A percentile compares a stretch with the other conserved stretches of the same genome.
Conservation (phyloP, 2,888 invertebrate species). For the Palloptera scutellata region DNA sequence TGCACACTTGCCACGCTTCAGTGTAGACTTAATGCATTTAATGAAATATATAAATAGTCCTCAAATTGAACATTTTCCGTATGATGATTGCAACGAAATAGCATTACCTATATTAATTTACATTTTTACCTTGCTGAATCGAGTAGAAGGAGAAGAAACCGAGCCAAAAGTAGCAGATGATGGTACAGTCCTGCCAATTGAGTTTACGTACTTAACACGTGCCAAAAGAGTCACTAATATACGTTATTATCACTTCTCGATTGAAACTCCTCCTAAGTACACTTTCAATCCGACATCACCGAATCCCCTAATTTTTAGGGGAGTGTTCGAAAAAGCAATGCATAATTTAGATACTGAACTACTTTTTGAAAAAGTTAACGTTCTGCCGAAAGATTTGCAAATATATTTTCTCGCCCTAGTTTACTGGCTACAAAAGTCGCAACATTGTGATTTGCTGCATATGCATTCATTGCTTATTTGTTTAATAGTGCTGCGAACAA, state of each 20-base stretch:
- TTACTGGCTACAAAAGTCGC: conserved; percentile 59
- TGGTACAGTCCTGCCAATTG: conserved; percentile 40
- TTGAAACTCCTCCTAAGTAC: conserved; percentile 40
- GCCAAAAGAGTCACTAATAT: conserved; percentile 57
- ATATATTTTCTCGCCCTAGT: conserved; percentile 58
- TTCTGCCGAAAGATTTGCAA: conserved; percentile 52
- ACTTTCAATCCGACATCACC: conserved; percentile 48
- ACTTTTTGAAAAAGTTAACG: conserved; percentile 49
- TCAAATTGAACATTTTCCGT: conserved; percentile 75
- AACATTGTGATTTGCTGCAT: conserved; percentile 54
- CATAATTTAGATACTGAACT: conserved; percentile 41
- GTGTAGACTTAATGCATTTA: conserved; percentile 75
- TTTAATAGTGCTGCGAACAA: conserved; percentile 53
- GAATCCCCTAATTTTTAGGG: conserved; percentile 49
- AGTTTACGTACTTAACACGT: conserved; percentile 59
- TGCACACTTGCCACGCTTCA: conserved; percentile 71
- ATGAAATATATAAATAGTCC: conserved; percentile 73
- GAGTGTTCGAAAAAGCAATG: conserved; percentile 45
- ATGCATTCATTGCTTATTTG: conserved; percentile 57
- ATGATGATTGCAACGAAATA: conserved; percentile 69
- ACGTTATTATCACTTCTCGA: conserved; percentile 49
- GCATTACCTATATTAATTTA: conserved; percentile 71
- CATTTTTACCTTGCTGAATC: conserved; percentile 66
- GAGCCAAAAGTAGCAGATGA: conserved; percentile 37
- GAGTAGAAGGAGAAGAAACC: conserved; percentile 46